These are phyloP conservation scores for Nasonovia ribisnigri DNA, from an alignment of 2,888 invertebrate genomes.

Conservation along the genomic window DNA sequence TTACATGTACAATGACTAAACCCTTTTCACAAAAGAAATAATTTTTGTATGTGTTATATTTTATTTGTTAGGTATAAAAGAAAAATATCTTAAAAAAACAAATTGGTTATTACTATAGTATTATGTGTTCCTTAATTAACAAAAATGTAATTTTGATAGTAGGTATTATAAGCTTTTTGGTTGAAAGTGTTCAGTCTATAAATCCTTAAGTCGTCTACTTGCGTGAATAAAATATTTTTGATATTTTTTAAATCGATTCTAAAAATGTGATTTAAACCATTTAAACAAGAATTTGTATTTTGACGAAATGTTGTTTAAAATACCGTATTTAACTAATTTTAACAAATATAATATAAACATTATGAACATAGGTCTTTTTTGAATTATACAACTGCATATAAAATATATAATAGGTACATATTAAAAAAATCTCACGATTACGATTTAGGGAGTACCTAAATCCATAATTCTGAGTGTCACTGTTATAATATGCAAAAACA, in stretches of 20 bases:
- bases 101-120: no score
- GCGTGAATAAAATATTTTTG: background rate
- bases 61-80: background rate
- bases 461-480: background rate
- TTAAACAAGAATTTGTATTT: background rate
- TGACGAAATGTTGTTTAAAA: background rate
- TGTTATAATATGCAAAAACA: background rate
- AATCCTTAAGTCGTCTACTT: background rate
- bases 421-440: background rate
- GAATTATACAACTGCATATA: background rate
- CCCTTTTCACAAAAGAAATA: background rate
- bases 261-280: background rate
- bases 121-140: background rate
- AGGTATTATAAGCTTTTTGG: background rate
- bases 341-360: background rate
- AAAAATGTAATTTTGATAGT: background rate
- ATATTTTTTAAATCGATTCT: background rate
- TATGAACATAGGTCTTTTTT: background rate
- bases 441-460: background rate
- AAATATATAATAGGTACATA: background rate
- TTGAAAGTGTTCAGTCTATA: background rate
- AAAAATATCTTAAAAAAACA: background rate
- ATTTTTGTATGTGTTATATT: background rate
- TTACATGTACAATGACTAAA: background rate
- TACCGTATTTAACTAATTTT: background rate